Percentiles rank a stretch among this genome's conserved stretches.
phyloP scores from a whole-genome alignment of 2,888 invertebrate species.

The Nymphalis urticae region DNA sequence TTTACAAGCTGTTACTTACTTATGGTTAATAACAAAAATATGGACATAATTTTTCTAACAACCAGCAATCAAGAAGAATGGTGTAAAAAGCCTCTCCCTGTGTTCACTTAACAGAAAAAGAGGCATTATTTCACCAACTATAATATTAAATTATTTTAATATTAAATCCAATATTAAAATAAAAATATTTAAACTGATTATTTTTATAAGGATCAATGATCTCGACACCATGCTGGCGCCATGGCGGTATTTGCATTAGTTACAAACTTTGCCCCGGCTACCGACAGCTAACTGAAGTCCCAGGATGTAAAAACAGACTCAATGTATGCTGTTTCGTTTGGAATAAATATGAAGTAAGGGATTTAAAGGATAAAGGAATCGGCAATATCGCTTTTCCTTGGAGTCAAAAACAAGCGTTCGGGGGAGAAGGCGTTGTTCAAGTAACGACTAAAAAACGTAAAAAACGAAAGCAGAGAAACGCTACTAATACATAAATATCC shows the following conservation, averaged over 20 bases:
- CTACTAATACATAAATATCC: slow-evolving; percentile 4
- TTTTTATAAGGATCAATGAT: slow-evolving; percentile 56
- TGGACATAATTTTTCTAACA: no score
- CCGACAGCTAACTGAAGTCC: slow-evolving; percentile 55
- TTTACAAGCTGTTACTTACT: no score
- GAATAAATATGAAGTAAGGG: slow-evolving; percentile 59
- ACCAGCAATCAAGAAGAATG: no score
- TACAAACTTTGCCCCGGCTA: slow-evolving; percentile 58
- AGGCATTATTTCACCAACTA: no score
- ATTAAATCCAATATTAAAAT: neutral
- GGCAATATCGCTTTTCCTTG: slow-evolving; percentile 55
- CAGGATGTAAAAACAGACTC: slow-evolving; percentile 60
- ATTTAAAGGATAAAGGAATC: slow-evolving; percentile 55
- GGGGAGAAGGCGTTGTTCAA: slow-evolving; percentile 58
- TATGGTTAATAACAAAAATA: no score
- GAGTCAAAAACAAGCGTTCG: slow-evolving; percentile 46
- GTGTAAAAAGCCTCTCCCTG: no score
- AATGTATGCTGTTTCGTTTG: slow-evolving; percentile 71
- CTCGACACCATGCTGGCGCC: slow-evolving; percentile 64
- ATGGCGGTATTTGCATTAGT: slow-evolving; percentile 66
- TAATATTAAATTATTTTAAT: no score
- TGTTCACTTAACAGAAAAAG: no score
- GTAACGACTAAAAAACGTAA: slow-evolving; percentile 29
- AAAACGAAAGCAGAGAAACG: slow-evolving; percentile 29
- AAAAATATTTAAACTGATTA: neutral